phyloP scores from a whole-genome alignment of 2,888 invertebrate species.

The Habrosyne pyritoides region DNA sequence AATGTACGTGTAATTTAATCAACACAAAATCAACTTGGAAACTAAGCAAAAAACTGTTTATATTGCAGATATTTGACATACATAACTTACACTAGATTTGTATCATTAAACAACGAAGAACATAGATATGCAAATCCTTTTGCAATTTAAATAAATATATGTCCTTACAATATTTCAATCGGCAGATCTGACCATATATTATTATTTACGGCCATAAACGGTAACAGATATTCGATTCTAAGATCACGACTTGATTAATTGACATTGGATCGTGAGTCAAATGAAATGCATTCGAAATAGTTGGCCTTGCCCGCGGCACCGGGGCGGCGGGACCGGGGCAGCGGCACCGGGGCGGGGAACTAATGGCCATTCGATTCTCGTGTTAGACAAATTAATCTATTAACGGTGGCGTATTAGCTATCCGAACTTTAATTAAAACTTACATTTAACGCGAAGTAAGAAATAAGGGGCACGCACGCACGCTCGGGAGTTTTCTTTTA shows the following conservation, averaged over 20 bases:
- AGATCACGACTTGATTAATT: conserved; percentile 3
- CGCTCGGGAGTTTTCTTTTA: too few relatives aligned
- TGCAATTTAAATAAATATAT: neutral
- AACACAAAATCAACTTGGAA: neutral
- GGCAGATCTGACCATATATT: conserved; percentile 1
- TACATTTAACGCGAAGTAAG: neutral
- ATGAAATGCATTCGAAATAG: conserved; percentile 4
- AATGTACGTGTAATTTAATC: neutral
- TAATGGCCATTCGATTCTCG: neutral
- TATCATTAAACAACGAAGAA: neutral
- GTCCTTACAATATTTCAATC: neutral
- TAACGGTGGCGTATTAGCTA: neutral
- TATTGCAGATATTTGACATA: neutral
- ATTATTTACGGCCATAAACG: neutral
- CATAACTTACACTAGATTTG: neutral
- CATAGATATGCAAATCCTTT: neutral
- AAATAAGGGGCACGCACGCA: too few relatives aligned
- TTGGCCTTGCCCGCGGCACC: neutral
- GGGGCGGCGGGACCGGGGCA: too few relatives aligned
- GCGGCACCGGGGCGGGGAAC: too few relatives aligned
- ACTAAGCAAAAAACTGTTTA: neutral
- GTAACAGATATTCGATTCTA: neutral
- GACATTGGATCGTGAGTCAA: neutral
- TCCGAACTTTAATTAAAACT: neutral
- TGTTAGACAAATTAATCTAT: neutral